Evolutionary conservation across 2,113 vertebrate species (phyloP).

Genomic region (Hippolais icterina): DNA sequence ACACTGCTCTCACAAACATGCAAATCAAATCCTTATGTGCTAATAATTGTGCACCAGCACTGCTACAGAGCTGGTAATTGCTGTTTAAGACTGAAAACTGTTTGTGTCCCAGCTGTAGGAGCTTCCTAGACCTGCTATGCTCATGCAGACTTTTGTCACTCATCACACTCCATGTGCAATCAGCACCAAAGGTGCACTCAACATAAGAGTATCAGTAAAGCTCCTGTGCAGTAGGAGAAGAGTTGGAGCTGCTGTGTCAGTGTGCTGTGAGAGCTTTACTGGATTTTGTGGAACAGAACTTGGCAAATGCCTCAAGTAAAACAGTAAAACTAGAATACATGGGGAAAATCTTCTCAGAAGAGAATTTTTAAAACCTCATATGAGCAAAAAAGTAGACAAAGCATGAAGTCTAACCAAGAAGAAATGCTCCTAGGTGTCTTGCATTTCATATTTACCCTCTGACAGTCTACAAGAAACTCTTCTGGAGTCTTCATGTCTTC

Average conservation of each 20-base stretch:
- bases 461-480: neutral
- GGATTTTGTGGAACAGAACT: neutral
- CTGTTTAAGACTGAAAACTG: neutral
- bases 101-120: neutral
- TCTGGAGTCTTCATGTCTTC: neutral
- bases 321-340: neutral
- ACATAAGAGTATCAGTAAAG: neutral
- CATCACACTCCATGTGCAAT: neutral
- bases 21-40: neutral
- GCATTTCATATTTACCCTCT: neutral
- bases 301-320: neutral
- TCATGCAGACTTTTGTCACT: neutral
- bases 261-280: neutral
- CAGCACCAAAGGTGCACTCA: neutral
- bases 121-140: neutral
- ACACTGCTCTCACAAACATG: too few species aligned
- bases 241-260: fast-evolving
- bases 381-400: neutral
- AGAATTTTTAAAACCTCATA: neutral
- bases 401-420: neutral
- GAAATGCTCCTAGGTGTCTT: neutral
- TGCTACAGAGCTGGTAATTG: neutral
- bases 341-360: neutral
- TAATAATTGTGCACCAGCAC: too few species aligned
- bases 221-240: neutral